phyloP scores from a whole-genome alignment of 2,113 vertebrate genomes.

The Phylloscopus trochilus region DNA sequence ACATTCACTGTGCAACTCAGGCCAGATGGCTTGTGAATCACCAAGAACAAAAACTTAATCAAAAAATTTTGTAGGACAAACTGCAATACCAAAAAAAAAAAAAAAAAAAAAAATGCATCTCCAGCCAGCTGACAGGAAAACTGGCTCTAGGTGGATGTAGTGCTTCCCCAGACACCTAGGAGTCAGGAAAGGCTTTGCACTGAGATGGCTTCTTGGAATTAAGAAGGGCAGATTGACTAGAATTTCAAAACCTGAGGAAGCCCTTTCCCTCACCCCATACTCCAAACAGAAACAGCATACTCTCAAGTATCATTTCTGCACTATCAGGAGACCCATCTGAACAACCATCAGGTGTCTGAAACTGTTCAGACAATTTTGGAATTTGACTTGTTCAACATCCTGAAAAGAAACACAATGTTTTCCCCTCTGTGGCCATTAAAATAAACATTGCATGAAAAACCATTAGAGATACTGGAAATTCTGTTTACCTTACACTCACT shows the following conservation, averaged over 20 bases:
- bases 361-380: background rate
- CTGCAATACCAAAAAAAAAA: background rate
- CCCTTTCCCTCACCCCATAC: background rate
- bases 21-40: background rate
- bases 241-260: background rate
- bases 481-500: conserved; percentile 33
- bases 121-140: background rate
- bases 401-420: background rate
- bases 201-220: background rate
- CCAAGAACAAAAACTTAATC: background rate
- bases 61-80: background rate
- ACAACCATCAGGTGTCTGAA: conserved; percentile 19
- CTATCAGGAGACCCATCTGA: conserved; percentile 14
- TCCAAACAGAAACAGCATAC: background rate
- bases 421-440: background rate
- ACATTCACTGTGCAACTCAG: background rate
- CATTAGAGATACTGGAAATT: background rate
- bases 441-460: background rate
- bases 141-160: background rate
- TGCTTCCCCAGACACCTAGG: background rate
- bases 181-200: background rate
- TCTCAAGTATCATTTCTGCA: conserved; percentile 2
- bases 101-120: background rate
- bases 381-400: conserved; percentile 2
- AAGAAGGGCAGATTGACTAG: background rate